These are phyloP conservation scores for Brachymystax lenok DNA, from an alignment of 2,797 vertebrate species.

Conservation along the genomic window DNA sequence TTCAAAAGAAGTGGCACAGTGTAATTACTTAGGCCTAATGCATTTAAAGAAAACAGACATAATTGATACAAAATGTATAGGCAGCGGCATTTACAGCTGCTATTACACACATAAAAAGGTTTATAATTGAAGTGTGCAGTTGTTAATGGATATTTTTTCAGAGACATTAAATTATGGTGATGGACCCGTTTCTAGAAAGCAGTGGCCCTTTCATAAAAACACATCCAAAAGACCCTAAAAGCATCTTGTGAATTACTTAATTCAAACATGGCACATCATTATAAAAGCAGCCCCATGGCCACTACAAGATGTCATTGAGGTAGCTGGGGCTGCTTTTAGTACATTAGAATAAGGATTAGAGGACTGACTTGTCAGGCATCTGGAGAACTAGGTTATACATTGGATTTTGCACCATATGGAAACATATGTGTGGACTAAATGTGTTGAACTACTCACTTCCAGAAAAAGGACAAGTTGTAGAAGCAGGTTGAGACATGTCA, in stretches of 20 bases:
- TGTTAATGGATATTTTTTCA: slow-evolving; percentile 4
- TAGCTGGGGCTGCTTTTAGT: neutral
- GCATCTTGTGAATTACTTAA: neutral
- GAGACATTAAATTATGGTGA: neutral
- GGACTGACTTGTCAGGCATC: neutral
- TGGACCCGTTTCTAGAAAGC: neutral
- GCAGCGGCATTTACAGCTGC: neutral
- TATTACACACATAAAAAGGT: neutral
- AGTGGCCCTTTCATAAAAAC: neutral
- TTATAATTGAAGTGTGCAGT: neutral
- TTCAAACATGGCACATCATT: neutral
- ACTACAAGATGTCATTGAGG: neutral
- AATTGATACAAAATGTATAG: neutral
- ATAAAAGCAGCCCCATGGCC: neutral
- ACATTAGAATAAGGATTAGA: neutral
- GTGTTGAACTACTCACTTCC: neutral
- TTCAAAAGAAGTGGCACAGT: slow-evolving; percentile 11
- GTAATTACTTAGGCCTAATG: slow-evolving; percentile 41
- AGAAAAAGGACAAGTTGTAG: neutral
- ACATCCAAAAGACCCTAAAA: neutral
- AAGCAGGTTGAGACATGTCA: slow-evolving; percentile 38
- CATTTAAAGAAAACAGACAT: neutral
- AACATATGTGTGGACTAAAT: too few species aligned
- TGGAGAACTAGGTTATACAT: neutral
- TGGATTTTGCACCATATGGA: neutral